Conservation (phyloP, 1,140 invertebrate genomes). For the Eriocheir sinensis region DNA sequence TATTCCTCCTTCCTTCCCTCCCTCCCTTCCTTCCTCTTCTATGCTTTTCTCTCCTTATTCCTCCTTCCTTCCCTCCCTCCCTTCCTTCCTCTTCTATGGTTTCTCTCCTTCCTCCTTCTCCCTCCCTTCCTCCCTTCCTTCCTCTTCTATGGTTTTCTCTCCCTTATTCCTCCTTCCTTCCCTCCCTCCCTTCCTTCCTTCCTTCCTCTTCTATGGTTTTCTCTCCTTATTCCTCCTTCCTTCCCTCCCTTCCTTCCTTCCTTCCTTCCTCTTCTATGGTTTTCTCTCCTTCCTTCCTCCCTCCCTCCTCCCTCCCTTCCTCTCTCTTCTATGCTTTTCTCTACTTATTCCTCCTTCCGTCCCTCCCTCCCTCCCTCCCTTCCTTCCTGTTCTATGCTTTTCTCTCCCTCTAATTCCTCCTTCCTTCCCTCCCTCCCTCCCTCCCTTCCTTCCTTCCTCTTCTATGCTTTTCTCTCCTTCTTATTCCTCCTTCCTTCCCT, state of each 20-base stretch:
- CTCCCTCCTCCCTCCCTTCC: not conserved
- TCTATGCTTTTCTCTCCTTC: not conserved
- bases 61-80: slow-evolving; percentile 37
- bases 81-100: slow-evolving; percentile 48
- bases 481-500: not conserved
- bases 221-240: too few relatives aligned
- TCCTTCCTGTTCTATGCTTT: not conserved
- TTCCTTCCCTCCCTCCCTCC: too few relatives aligned
- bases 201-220: too few relatives aligned
- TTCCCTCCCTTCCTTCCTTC: not conserved
- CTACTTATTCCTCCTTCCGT: not conserved
- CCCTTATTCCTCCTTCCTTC: too few relatives aligned
- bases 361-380: not conserved
- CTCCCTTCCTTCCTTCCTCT: too few relatives aligned
- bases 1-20: not conserved
- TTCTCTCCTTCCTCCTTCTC: not conserved
- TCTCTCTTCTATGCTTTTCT: not conserved
- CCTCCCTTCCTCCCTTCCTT: not conserved
- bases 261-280: not conserved
- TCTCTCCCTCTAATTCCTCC: not conserved
- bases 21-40: not conserved
- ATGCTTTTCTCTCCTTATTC: not conserved
- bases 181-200: too few relatives aligned
- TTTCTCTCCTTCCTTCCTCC: not conserved
- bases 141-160: too few relatives aligned